Evolutionary conservation across 2,113 vertebrate genomes (phyloP), one percentile per base, ranked within the genome.

Genomic region (Sarotherodon lohbergeri): DNA sequence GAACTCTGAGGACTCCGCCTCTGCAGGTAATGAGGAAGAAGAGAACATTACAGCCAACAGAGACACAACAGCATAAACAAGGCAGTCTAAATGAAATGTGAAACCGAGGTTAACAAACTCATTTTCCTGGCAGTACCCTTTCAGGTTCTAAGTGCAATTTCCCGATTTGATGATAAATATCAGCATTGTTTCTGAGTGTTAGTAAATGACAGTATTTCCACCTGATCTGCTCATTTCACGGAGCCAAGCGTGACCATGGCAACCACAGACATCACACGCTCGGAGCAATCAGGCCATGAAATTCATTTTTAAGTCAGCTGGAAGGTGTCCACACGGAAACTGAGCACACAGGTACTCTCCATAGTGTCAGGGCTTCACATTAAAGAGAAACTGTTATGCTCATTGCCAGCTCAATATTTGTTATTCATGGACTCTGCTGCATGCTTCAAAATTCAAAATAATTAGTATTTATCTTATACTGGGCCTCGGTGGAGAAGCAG

Each of bases 21-120:
- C 90, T 73, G 81, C 11, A 85, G 63, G 63, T 82, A 8, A 56
- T 84, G 32, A 50, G n/a, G 22, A 29, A 55, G 61, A 56, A 82
- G 27, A 59, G 46, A 76, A 61, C 46, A 57, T 66, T 29, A 78
- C 27, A 52, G 52, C 36, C 63, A 59, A 68, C 13, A 50, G 12
- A 3, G 54, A 82, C 8, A 39, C 17, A 80, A 68, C 46, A 24
- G 46, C 46, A 78, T 50, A 82, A 81, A 82, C 39, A 54, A 34
- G 55, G 24, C n/a, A 9, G 80, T 50, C 14, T 22, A 81, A 83
- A 41, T 56, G 32, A 81, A 86, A 82, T 22, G 19, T 52, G 14
- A 82, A 85, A 52, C 36, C 1, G 14, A 29, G 48, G 29, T 80
- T 78, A 86, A 85, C 78, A 27, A 8, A 10, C 48, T 66, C 4